Base-by-base conservation (phyloP, 2,113 vertebrate species). In the Pomatostomus ruficeps region DNA sequence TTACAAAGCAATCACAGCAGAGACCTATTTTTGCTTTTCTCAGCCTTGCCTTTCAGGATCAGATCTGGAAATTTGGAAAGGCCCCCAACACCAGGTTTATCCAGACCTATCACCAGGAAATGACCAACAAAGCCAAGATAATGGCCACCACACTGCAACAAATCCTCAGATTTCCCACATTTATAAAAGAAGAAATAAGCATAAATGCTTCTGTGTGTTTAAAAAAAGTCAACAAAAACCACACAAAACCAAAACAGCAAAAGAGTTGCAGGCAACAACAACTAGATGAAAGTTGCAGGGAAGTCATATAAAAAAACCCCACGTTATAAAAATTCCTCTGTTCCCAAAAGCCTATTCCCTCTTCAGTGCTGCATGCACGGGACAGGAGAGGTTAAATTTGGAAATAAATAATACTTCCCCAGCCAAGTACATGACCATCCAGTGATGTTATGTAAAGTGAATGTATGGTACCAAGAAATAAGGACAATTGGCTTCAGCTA, bases 1-100 rank as follows among this genome's bases (percentile, higher is more conserved):
- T 96, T 63, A 93, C 31, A 92, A 79, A 91, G 45, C 70, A 96
- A 72, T 85, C 61, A 67, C 33, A 94, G 67, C 62, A 79, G 86
- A 91, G 40, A 40, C 42, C 33, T 86, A 18, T 38, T 78, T 94
- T 40, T 52, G 70, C 59, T 72, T 62, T 91, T 91, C 92, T 89
- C 79, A 96, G 74, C n/a, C 76, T 85, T 68, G 75, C 74, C 71
- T 93, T 94, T 93, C 57, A 84, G 91, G 42, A 66, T 42, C 52
- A 80, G 63, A 78, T 77, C 36, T 87, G 67, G 46, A 91, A 91
- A 81, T 26, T 3, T 33, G 31, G 52, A 92, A 59, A 55, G 70
- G n/a, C 11, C 29, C 25, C 66, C 45, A 19, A 10, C 76, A 85
- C 24, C n/a, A 79, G 66, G 38, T 48, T 63, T 79, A 80, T 45